These are phyloP conservation scores for Bilobella aurantiaca DNA, from an alignment of 1,140 invertebrate genomes.

Conservation along the genomic window DNA sequence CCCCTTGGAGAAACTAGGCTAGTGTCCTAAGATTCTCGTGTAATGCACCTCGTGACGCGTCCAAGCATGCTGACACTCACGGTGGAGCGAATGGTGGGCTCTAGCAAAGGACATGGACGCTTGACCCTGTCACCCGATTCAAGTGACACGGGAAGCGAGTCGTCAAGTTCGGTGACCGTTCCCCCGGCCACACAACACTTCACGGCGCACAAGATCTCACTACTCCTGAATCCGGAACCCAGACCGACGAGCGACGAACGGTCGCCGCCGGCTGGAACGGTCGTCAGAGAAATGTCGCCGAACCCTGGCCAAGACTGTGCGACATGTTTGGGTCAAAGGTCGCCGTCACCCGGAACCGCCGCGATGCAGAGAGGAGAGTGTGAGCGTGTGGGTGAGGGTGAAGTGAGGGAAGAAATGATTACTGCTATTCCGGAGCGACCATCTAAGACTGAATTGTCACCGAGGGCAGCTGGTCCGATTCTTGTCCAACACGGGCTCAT, in stretches of 20 bases:
- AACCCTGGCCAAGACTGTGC: too few species aligned
- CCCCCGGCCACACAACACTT: too few species aligned
- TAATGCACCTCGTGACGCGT: constrained; percentile 25
- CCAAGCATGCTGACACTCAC: constrained; percentile 32
- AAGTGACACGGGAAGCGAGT: constrained; percentile 21
- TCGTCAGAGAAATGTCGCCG: too few species aligned
- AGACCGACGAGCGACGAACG: too few species aligned
- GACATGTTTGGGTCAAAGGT: too few species aligned
- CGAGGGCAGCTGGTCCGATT: not conserved
- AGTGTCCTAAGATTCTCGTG: not conserved
- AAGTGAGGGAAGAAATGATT: not conserved
- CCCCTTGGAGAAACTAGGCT: too few species aligned
- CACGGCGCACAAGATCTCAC: too few species aligned
- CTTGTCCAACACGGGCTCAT: not conserved
- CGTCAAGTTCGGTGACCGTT: constrained; percentile 11
- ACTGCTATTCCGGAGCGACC: not conserved
- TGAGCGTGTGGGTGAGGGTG: not conserved
- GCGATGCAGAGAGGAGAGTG: not conserved
- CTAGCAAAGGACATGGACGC: constrained; percentile 8
- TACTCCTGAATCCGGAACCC: too few species aligned
- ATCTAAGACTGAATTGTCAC: not conserved
- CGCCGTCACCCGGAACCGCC: not conserved
- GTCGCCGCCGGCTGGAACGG: too few species aligned
- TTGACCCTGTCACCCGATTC: constrained; percentile 30
- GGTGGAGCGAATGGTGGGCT: constrained; percentile 30